These are phyloP conservation scores for Euplagia quadripunctaria DNA, from an alignment of 2,888 invertebrate genomes.

Conservation along the genomic window DNA sequence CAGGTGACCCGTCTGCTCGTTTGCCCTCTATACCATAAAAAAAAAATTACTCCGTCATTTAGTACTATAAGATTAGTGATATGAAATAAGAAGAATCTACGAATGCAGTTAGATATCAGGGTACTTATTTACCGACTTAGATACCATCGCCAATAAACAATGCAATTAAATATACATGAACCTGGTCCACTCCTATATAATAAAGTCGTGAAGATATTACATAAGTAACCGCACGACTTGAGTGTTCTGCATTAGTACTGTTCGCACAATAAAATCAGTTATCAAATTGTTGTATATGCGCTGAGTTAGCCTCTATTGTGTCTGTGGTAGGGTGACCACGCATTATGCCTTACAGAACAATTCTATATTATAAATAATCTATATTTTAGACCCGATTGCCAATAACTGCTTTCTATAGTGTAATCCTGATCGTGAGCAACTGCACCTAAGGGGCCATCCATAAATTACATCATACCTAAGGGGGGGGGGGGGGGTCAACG, in stretches of 20 bases:
- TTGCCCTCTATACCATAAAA: no score
- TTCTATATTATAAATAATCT: background rate
- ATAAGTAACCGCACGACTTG: slow-evolving; percentile 11
- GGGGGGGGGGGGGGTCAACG: no score
- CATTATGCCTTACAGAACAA: background rate
- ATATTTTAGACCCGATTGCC: no score
- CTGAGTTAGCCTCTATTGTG: slow-evolving; percentile 10
- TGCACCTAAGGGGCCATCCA: no score
- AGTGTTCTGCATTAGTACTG: slow-evolving; percentile 7
- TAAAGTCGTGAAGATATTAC: slow-evolving; percentile 19
- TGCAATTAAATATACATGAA: background rate
- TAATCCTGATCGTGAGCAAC: no score
- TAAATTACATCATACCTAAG: no score
- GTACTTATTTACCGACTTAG: background rate
- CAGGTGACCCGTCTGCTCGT: no score
- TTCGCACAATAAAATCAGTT: slow-evolving; percentile 21
- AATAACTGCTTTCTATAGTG: no score
- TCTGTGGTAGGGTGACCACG: slow-evolving; percentile 5
- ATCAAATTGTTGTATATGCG: slow-evolving; percentile 14
- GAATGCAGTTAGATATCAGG: background rate
- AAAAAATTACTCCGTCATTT: background rate
- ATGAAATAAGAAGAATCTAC: background rate
- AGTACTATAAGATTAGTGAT: no score
- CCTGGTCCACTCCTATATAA: slow-evolving; percentile 9
- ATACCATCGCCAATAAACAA: background rate